These are phyloP conservation scores for Xestia xanthographa DNA, from an alignment of 2,888 invertebrate species.

Conservation along the genomic window DNA sequence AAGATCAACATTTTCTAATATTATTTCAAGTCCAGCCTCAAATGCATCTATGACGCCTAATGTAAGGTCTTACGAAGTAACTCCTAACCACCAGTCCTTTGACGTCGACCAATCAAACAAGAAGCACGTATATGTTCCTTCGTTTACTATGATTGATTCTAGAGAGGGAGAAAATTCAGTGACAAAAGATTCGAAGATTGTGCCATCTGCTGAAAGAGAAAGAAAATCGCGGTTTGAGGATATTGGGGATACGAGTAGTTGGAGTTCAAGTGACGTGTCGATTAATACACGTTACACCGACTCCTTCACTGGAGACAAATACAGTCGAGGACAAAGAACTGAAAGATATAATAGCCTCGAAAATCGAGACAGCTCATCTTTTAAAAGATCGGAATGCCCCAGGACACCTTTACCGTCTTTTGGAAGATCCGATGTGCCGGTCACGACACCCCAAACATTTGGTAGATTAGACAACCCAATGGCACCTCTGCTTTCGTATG, in stretches of 20 bases:
- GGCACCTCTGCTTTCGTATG: conserved; percentile 69
- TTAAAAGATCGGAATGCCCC: conserved; percentile 66
- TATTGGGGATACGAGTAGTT: conserved; percentile 45
- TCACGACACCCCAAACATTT: conserved; percentile 70
- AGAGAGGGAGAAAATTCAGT: conserved; percentile 71
- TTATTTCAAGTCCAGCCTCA: conserved; percentile 63
- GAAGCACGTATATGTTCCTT: conserved; percentile 84
- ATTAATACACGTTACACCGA: conserved; percentile 58
- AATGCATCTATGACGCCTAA: conserved; percentile 70
- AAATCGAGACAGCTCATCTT: conserved; percentile 66
- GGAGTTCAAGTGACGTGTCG: conserved; percentile 61
- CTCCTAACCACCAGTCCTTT: conserved; percentile 74
- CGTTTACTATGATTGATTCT: conserved; percentile 71
- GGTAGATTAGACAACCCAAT: conserved; percentile 59
- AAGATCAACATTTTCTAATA: conserved; percentile 63
- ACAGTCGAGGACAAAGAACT: conserved; percentile 57
- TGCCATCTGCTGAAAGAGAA: conserved; percentile 33
- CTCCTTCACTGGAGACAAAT: conserved; percentile 55
- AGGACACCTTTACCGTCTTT: conserved; percentile 69
- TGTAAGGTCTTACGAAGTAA: conserved; percentile 76
- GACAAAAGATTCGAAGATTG: conserved; percentile 65
- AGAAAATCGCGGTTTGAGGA: conserved; percentile 60
- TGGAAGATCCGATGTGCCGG: conserved; percentile 71
- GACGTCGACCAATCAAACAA: conserved; percentile 74
- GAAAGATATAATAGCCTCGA: conserved; percentile 67